Percentiles rank a stretch among this genome's conserved stretches.
phyloP scores from a whole-genome alignment of 2,113 vertebrate species.

The Proteles cristata region DNA sequence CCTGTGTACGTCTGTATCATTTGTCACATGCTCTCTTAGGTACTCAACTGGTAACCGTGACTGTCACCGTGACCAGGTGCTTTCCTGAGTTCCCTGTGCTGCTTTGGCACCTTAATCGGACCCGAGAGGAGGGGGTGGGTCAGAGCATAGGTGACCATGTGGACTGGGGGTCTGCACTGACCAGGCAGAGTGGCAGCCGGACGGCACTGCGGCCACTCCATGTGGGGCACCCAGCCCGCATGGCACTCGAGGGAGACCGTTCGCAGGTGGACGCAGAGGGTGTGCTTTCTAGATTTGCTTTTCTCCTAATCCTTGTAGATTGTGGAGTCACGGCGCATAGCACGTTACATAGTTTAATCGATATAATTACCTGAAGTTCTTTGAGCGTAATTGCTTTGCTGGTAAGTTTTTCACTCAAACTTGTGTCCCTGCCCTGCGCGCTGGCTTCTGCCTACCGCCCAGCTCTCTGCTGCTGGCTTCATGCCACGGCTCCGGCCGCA shows the following conservation, averaged over 20 bases:
- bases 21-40: too few species aligned
- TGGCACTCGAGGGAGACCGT: neutral
- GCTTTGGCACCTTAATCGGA: neutral
- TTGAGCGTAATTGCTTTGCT: neutral
- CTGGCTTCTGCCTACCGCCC: neutral
- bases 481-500: too few species aligned
- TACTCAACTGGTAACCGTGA: neutral
- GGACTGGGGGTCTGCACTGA: neutral
- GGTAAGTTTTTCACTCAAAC: neutral
- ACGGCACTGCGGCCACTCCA: too few species aligned
- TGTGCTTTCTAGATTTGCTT: neutral
- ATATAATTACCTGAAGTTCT: neutral
- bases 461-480: neutral
- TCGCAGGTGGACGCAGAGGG: fast-evolving
- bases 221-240: too few species aligned
- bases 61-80: neutral
- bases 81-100: neutral
- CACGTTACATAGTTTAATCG: neutral
- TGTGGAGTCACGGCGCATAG: fast-evolving
- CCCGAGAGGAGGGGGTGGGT: neutral
- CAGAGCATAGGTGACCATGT: neutral
- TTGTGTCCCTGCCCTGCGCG: neutral
- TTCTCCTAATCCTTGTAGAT: neutral
- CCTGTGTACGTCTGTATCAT: neutral
- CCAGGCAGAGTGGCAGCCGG: too few species aligned